Evolutionary conservation across 2,888 invertebrate genomes (phyloP), one percentile per base, ranked within the genome.

Genomic region (Hipparchia semele): DNA sequence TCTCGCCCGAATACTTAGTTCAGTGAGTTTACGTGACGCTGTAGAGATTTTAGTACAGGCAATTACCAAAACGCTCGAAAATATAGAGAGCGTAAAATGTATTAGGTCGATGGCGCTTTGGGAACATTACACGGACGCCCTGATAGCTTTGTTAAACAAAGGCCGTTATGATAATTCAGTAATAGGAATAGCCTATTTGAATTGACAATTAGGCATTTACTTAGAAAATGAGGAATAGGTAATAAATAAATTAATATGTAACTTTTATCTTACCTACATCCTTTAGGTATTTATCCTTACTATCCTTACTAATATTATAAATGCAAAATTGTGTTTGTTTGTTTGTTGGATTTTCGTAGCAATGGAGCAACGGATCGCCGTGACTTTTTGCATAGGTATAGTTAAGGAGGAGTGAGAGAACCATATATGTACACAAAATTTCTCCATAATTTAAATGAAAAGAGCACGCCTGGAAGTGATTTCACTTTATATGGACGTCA

Each of bases 71-170:
- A 65, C 33, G 53, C 65, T 65, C 23, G 65, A 65, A 65, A 65
- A 65, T 65, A 51, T 33, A 51, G 49, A 61, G 72, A 64, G 70
- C 68, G 64, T 68, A 58, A 74, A 68, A 58, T 64, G 64, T 59
- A 59, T 60, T 65, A 75, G 77, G 59, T 51, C 80, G 79, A 80
- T 81, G 82, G 82, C 86, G 81, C 83, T 74, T 68, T 54, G 84
- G 87, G 80, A 79, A 79, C 85, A 83, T 84, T 85, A 83, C 72
- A 83, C 73, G 74, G 78, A 77, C 81, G 84, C 79, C 80, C 83
- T 81, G 81, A 80, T 79, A 82, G 80, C 71, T 79, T 79, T 81
- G 80, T 80, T 83, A 79, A 82, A 83, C 82, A 83, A 79, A 80
- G 79, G 78, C 79, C 82, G 78, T 82, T 82, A 80, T 80, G 79